Evolutionary conservation across 2,113 vertebrate species (phyloP).

Genomic region (Erythrocercus mccallii): DNA sequence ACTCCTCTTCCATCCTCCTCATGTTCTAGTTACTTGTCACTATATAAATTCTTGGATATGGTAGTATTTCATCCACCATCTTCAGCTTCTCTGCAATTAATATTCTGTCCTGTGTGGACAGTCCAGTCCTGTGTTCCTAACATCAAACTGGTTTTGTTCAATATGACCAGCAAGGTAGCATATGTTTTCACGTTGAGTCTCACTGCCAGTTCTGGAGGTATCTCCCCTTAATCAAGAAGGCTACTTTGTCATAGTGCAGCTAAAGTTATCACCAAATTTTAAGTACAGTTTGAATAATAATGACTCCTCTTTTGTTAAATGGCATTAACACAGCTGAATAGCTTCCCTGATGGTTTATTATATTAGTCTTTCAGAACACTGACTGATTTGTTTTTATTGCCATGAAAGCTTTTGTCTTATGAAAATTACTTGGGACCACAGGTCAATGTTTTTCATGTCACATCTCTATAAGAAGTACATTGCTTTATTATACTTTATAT

Average conservation of each 20-base stretch:
- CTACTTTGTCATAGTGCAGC: slow-evolving; percentile 23
- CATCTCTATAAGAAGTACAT: slow-evolving; percentile 24
- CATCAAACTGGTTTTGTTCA: slow-evolving; percentile 15
- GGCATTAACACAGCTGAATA: slow-evolving; percentile 8
- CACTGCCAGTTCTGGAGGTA: background rate
- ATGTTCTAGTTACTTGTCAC: background rate
- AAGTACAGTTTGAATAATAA: slow-evolving; percentile 35
- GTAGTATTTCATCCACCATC: background rate
- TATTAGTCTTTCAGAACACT: slow-evolving; percentile 42
- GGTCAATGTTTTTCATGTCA: slow-evolving; percentile 58
- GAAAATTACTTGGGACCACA: slow-evolving; percentile 49
- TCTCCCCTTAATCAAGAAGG: slow-evolving; percentile 35
- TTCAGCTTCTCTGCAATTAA: background rate
- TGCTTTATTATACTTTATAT: slow-evolving; percentile 47
- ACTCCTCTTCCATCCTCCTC: background rate
- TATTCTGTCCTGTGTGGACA: background rate
- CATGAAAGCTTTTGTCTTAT: slow-evolving; percentile 65
- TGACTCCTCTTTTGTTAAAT: background rate
- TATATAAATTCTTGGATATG: background rate
- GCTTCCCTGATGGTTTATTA: slow-evolving; percentile 31
- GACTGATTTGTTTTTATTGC: slow-evolving; percentile 53
- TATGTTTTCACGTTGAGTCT: background rate
- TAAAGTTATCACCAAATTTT: slow-evolving; percentile 41
- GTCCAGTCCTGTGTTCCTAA: background rate
- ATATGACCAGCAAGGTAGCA: background rate